phyloP scores from a whole-genome alignment of 2,888 invertebrate genomes.

The Portevinia maculata region DNA sequence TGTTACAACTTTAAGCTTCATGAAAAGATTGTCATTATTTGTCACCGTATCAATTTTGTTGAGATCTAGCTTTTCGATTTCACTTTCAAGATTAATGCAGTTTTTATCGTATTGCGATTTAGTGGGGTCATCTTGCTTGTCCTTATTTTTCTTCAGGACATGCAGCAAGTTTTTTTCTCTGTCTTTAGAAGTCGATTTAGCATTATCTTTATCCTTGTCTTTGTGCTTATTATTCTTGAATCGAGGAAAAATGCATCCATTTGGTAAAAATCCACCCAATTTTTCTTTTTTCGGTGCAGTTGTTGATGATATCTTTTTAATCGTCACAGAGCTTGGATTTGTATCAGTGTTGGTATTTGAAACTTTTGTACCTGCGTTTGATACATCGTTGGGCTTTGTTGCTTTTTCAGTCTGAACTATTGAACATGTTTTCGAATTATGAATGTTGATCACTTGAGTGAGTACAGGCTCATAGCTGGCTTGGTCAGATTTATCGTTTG shows the following conservation, averaged over 20 bases:
- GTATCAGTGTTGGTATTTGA: constrained; percentile 30
- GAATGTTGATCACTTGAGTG: constrained; percentile 58
- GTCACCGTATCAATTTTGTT: constrained; percentile 78
- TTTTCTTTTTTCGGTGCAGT: constrained; percentile 81
- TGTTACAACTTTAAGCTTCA: constrained; percentile 80
- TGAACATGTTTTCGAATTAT: constrained; percentile 56
- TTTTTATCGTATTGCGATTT: constrained; percentile 80
- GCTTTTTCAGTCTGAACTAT: constrained; percentile 59
- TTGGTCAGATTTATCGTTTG: constrained; percentile 23
- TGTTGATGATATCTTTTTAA: constrained; percentile 67
- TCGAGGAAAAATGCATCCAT: constrained; percentile 82
- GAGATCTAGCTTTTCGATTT: constrained; percentile 81
- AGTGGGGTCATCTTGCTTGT: constrained; percentile 79
- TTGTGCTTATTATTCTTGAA: constrained; percentile 82
- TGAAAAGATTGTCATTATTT: constrained; percentile 80
- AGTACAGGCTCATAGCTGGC: constrained; percentile 37
- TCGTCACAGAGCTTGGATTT: constrained; percentile 48
- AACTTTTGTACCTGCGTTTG: constrained; percentile 47
- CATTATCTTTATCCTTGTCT: constrained; percentile 79
- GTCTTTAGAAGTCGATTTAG: constrained; percentile 78
- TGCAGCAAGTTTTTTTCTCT: constrained; percentile 81
- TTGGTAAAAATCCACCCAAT: constrained; percentile 82
- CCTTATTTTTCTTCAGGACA: constrained; percentile 81
- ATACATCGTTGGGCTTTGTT: constrained; percentile 61
- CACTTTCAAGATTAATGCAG: constrained; percentile 81